phyloP scores from a whole-genome alignment of 2,888 invertebrate genomes.

The Tenthredo distinguenda region DNA sequence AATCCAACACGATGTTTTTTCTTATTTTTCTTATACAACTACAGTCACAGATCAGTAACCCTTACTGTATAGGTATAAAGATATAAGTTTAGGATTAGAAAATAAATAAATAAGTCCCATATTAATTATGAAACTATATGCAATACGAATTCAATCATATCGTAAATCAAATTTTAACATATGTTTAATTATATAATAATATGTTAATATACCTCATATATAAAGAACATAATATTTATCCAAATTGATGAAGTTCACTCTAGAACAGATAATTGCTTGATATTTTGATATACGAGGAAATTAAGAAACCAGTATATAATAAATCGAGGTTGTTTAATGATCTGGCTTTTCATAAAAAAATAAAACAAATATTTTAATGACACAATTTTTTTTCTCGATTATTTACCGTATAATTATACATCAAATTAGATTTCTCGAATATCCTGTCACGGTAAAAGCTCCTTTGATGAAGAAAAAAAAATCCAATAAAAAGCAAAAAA shows the following conservation, averaged over 20 bases:
- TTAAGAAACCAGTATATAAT: too few species aligned
- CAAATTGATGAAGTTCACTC: too few species aligned
- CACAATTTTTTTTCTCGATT: neutral
- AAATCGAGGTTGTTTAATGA: too few species aligned
- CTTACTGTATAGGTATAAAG: neutral
- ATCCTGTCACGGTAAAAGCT: neutral
- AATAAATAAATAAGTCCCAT: neutral
- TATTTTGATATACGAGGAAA: too few species aligned
- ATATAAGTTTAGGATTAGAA: neutral
- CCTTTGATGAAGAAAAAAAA: neutral
- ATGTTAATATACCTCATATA: too few species aligned
- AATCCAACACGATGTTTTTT: slow-evolving; percentile 18
- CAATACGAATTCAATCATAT: too few species aligned
- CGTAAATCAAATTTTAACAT: too few species aligned
- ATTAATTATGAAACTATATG: neutral
- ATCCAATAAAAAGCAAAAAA: neutral
- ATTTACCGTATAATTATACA: neutral
- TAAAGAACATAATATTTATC: too few species aligned
- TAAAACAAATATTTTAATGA: too few species aligned
- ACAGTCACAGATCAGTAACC: neutral
- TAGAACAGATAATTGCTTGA: too few species aligned
- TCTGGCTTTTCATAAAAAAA: too few species aligned
- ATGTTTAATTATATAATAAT: too few species aligned
- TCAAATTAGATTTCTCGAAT: neutral
- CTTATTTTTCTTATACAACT: neutral